Conservation (phyloP, 2,113 vertebrate genomes). For the Orientallactaga bullata region DNA sequence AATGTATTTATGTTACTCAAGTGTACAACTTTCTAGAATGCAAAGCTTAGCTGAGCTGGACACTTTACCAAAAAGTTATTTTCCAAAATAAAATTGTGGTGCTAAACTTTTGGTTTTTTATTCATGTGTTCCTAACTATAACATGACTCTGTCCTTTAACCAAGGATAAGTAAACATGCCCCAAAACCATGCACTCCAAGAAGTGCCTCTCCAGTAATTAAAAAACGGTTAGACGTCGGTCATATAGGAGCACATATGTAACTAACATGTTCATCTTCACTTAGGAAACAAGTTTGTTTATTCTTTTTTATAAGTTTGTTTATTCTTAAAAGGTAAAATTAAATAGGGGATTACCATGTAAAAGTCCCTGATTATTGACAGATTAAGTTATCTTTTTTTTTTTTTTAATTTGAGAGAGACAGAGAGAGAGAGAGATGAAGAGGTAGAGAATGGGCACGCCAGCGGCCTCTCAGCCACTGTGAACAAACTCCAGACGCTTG, state of each 20-base stretch:
- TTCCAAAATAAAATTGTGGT: not conserved
- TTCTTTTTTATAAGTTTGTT: no score
- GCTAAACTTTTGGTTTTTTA: not conserved
- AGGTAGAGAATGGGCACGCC: no score
- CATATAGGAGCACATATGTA: not conserved
- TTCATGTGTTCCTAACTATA: not conserved
- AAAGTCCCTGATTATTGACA: not conserved
- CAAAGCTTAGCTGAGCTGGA: not conserved
- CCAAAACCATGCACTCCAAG: not conserved
- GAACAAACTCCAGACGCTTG: no score
- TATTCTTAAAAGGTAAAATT: not conserved
- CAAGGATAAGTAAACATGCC: not conserved
- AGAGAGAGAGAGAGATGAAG: no score
- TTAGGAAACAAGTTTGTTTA: no score
- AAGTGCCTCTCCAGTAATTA: not conserved
- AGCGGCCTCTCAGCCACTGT: no score
- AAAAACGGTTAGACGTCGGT: not conserved
- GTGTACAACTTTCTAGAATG: not conserved
- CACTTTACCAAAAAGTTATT: not conserved
- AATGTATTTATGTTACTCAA: not conserved
- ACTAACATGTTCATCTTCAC: not conserved
- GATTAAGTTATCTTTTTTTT: not conserved
- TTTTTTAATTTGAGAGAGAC: no score
- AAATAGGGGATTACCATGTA: not conserved
- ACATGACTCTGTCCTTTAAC: not conserved